Conservation (phyloP, 2,113 vertebrate species). For the Dendrocopos noguchii region DNA sequence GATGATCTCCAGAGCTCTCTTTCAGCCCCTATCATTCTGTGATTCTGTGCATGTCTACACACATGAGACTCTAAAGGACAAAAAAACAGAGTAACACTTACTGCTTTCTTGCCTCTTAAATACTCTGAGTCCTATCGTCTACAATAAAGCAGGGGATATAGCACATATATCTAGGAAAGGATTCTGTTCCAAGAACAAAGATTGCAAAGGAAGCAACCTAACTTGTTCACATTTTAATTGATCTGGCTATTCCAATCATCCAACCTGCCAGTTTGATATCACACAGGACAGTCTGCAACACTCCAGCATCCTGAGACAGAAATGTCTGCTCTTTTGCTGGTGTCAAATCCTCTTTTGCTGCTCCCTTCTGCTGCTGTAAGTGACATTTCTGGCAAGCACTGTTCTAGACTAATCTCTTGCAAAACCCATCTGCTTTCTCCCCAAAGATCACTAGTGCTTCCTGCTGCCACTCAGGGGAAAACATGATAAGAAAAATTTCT, state of each 20-base stretch:
- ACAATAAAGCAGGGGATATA: not conserved
- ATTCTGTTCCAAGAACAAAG: not conserved
- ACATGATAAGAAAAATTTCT: not conserved
- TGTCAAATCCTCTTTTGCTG: not conserved
- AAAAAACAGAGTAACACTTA: not conserved
- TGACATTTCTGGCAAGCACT: conserved; percentile 1
- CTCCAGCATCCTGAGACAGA: not conserved
- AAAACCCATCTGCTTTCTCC: conserved; percentile 31
- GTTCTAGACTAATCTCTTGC: conserved; percentile 2
- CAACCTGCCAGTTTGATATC: not conserved
- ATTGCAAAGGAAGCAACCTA: not conserved
- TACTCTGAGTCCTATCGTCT: not conserved
- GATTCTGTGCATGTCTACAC: not conserved
- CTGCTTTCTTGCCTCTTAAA: not conserved
- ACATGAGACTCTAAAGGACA: not conserved
- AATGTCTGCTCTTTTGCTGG: not conserved
- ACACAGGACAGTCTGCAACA: not conserved
- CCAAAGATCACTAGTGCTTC: not conserved
- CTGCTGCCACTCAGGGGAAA: not conserved
- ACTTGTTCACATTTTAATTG: not conserved
- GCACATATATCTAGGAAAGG: not conserved
- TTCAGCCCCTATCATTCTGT: too few species aligned
- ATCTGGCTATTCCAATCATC: not conserved
- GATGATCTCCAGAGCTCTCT: too few species aligned
- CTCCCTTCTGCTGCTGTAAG: not conserved